These are phyloP conservation scores for Xylota segnis DNA, from an alignment of 2,888 invertebrate species.

Conservation along the genomic window DNA sequence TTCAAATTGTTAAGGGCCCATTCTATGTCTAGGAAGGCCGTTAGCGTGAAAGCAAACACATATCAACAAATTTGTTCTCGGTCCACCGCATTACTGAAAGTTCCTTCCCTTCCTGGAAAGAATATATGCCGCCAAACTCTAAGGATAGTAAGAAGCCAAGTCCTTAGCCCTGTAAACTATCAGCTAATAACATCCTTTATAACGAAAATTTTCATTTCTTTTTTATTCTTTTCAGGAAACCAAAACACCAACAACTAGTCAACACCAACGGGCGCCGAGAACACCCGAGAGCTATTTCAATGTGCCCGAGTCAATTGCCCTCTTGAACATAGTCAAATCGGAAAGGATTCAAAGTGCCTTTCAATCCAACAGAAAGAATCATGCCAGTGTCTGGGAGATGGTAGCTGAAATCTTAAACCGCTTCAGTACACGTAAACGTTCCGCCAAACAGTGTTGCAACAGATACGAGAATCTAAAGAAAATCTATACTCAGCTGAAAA, in stretches of 20 bases:
- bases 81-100: too few relatives aligned
- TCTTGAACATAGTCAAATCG: slow-evolving; percentile 84
- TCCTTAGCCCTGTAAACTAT: too few relatives aligned
- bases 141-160: too few relatives aligned
- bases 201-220: too few relatives aligned
- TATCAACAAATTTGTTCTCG: too few relatives aligned
- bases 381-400: slow-evolving; percentile 84
- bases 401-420: slow-evolving; percentile 83
- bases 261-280: slow-evolving; percentile 83
- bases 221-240: slow-evolving; percentile 79
- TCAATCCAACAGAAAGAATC: slow-evolving; percentile 84
- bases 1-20: too few relatives aligned
- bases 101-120: too few relatives aligned
- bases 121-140: too few relatives aligned
- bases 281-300: slow-evolving; percentile 84
- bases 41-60: too few relatives aligned
- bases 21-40: too few relatives aligned
- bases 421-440: slow-evolving; percentile 83
- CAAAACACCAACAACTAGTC: slow-evolving; percentile 80
- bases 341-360: slow-evolving; percentile 84
- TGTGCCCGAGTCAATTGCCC: slow-evolving; percentile 84
- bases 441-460: slow-evolving; percentile 84
- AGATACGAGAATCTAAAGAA: slow-evolving; percentile 84
- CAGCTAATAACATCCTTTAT: too few relatives aligned
- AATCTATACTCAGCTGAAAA: slow-evolving; percentile 84